Conservation (phyloP, 2,113 vertebrate species). For the Spermophilus dauricus region DNA sequence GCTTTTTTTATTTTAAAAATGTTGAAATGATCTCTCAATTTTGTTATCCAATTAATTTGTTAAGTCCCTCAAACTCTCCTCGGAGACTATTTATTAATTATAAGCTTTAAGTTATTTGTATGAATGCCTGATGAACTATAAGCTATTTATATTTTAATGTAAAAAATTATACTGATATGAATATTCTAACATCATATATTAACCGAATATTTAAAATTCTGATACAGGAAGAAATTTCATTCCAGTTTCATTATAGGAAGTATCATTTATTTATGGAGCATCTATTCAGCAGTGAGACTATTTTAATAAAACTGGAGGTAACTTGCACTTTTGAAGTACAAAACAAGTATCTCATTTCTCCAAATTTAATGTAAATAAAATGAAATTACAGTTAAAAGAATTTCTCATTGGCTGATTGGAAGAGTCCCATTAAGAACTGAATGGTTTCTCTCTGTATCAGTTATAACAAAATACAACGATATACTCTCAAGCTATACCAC, state of each 20-base stretch:
- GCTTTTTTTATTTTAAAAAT: conserved; percentile 35
- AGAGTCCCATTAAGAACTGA: conserved; percentile 29
- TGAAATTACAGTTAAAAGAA: conserved; percentile 15
- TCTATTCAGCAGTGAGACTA: background rate
- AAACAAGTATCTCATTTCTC: background rate
- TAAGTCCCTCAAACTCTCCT: background rate
- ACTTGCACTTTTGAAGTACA: background rate
- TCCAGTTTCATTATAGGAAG: background rate
- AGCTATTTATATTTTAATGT: background rate
- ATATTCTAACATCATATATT: background rate
- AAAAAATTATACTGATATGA: conserved; percentile 15
- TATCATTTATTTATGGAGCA: background rate
- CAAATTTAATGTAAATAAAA: conserved; percentile 48
- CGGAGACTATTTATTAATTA: background rate
- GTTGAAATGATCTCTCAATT: background rate
- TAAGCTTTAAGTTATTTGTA: background rate
- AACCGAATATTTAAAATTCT: background rate
- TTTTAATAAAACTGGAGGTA: background rate
- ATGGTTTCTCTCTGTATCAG: background rate
- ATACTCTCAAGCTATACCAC: background rate
- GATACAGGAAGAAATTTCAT: background rate
- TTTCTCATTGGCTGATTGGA: background rate
- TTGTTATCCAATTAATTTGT: background rate
- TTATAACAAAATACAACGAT: background rate
- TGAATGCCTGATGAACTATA: background rate